Conservation (phyloP, 2,113 vertebrate species). For the Sturnira hondurensis region DNA sequence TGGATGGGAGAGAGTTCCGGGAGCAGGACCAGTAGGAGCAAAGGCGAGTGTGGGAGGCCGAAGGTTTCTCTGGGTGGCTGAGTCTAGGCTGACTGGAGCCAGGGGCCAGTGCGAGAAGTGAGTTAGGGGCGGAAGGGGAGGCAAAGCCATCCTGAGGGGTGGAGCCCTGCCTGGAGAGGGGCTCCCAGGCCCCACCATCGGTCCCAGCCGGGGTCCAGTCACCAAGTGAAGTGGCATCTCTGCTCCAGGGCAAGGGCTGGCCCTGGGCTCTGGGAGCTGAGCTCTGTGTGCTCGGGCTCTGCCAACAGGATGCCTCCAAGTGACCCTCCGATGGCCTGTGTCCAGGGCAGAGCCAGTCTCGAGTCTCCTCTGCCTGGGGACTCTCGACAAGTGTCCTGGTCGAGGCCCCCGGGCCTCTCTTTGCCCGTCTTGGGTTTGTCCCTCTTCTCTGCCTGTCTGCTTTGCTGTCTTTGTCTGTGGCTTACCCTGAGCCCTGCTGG, state of each 20-base stretch:
- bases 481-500: neutral
- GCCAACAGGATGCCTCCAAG: no score
- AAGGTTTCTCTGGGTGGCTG: neutral
- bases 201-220: neutral
- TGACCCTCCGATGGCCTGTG: neutral
- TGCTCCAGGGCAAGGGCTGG: neutral
- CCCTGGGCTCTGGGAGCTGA: neutral
- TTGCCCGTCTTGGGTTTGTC: neutral
- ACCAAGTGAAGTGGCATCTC: neutral
- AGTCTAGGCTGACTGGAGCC: neutral
- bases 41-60: neutral
- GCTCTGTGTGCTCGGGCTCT: neutral
- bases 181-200: neutral
- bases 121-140: no score
- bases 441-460: neutral
- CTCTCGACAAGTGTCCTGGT: neutral
- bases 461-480: neutral
- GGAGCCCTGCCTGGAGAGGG: neutral
- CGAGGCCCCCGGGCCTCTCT: accelerated
- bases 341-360: neutral
- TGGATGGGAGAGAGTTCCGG: neutral
- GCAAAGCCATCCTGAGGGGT: neutral
- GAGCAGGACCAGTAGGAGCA: neutral
- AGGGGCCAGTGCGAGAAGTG: neutral
- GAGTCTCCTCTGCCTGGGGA: neutral